Evolutionary conservation across 2,113 vertebrate species (phyloP).

Genomic region (Delphinapterus leucas): DNA sequence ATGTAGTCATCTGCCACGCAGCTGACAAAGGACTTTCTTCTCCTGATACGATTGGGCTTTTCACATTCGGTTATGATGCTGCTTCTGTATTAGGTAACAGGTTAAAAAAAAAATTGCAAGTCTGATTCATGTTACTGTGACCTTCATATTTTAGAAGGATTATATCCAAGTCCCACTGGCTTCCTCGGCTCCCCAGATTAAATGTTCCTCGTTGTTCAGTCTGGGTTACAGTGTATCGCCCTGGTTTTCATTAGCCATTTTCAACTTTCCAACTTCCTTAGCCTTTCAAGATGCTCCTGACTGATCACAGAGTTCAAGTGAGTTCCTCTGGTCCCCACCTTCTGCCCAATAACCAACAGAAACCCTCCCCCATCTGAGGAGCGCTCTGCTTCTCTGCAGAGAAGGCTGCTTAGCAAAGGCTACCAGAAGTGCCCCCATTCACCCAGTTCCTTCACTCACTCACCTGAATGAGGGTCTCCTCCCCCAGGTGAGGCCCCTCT

Average conservation of each 20-base stretch:
- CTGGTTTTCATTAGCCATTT: neutral
- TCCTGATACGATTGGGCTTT: neutral
- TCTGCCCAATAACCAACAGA: too few species aligned
- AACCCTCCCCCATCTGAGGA: neutral
- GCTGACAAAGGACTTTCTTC: neutral
- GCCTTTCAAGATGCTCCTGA: neutral
- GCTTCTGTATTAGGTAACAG: neutral
- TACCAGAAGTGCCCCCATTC: rapidly evolving
- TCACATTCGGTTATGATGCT: neutral
- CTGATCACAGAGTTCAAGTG: neutral
- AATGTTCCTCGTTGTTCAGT: neutral
- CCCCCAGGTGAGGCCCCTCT: neutral
- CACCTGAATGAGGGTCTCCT: neutral
- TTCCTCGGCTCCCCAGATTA: neutral
- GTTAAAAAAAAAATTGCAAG: neutral
- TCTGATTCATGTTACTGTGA: neutral
- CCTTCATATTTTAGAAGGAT: neutral
- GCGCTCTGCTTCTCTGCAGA: neutral
- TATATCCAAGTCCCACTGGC: neutral
- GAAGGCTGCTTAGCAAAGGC: neutral
- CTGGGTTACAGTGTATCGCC: rapidly evolving
- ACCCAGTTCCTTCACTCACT: neutral
- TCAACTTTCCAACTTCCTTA: neutral
- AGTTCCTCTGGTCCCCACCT: neutral
- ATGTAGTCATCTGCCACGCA: too few species aligned